phyloP scores from a whole-genome alignment of 2,888 invertebrate species.

The Lypha dubia region DNA sequence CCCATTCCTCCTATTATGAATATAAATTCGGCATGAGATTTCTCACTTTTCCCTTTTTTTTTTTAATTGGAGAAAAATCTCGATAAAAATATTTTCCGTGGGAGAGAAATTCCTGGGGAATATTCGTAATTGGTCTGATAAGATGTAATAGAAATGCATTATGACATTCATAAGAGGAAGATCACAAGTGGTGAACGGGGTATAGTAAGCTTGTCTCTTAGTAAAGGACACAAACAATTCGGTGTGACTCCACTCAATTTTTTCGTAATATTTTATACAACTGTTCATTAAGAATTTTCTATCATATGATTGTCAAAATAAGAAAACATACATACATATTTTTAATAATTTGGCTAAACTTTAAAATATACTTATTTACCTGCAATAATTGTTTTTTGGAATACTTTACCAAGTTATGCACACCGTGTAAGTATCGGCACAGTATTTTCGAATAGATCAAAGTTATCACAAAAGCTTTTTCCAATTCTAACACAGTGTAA shows the following conservation, averaged over 20 bases:
- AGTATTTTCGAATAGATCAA: slow-evolving; percentile 14
- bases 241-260: background rate
- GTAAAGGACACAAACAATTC: background rate
- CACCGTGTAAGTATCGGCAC: slow-evolving; percentile 43
- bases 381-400: background rate
- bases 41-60: no score
- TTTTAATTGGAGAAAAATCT: no score
- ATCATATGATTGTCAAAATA: slow-evolving; percentile 25
- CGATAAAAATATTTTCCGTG: no score
- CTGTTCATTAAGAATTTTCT: background rate
- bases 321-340: background rate
- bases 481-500: slow-evolving; percentile 65
- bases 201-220: no score
- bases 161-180: no score
- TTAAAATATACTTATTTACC: background rate
- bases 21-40: no score
- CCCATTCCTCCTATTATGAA: no score
- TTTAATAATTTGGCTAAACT: background rate
- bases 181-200: no score
- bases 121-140: no score
- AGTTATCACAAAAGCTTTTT: slow-evolving; percentile 29
- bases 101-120: no score
- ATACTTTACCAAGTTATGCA: slow-evolving; percentile 36
- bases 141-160: no score
- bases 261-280: slow-evolving; percentile 10